Evolutionary conservation across 2,888 invertebrate species (phyloP).

Genomic region (Crioceris asparagi): DNA sequence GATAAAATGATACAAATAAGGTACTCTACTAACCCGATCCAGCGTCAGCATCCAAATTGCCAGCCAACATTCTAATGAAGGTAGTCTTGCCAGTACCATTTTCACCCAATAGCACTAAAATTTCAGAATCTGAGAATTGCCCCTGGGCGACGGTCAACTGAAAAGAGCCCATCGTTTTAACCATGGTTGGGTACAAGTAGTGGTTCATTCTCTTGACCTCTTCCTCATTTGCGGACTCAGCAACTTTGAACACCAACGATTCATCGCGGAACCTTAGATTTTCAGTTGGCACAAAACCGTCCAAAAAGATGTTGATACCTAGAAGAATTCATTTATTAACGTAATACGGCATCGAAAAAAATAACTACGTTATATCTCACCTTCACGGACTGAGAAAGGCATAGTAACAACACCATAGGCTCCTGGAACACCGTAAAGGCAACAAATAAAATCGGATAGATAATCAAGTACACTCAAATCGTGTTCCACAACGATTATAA

Average conservation of each 20-base stretch:
- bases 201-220: constrained; percentile 95
- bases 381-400: constrained; percentile 99
- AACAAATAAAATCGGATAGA: constrained; percentile 97
- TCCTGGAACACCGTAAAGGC: constrained; percentile 95
- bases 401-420: constrained; percentile 99
- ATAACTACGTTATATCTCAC: too few species aligned
- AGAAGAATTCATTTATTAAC: constrained; percentile 8
- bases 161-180: constrained; percentile 73
- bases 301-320: constrained; percentile 97
- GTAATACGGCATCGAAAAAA: background rate
- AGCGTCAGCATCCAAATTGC: constrained; percentile 83
- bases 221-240: constrained; percentile 95
- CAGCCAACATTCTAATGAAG: constrained; percentile 96
- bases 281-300: constrained; percentile 98
- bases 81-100: constrained; percentile 99
- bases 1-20: constrained; percentile 6
- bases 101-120: constrained; percentile 91
- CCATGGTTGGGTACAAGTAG: constrained; percentile 91
- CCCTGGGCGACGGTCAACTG: constrained; percentile 72
- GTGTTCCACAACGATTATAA: constrained; percentile 98
- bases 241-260: constrained; percentile 94
- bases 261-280: constrained; percentile 97
- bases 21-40: constrained; percentile 44
- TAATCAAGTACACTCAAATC: constrained; percentile 98
- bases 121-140: constrained; percentile 98